Base-by-base conservation (phyloP, 1,140 invertebrate genomes). In the Sipha flava region DNA sequence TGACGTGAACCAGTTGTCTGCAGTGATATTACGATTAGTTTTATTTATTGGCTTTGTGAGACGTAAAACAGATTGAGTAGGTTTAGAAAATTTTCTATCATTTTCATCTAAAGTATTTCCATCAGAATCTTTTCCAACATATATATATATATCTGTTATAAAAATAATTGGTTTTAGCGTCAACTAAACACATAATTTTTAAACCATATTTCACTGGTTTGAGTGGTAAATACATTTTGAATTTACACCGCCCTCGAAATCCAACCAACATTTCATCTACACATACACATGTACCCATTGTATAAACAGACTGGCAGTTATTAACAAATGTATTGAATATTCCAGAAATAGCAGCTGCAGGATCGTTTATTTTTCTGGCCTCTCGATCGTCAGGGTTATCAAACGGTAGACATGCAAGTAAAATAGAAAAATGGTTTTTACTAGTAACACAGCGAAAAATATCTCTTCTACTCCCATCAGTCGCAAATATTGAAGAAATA, bases 171-270 rank as follows among this genome's bases (percentile, higher is more conserved):
- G 77, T 83, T 75, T 81, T 80, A 10, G 84, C 82, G 81, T 84
- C 83, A 45, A 81, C 79, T 23, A 84, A 34, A 12, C 82, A 79
- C 66, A 82, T 81, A 26, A 85, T 83, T 83, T 87, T 87, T 77
- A 87, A 83, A 9, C 86, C 87, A 81, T 87, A 87, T 79, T 85
- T 85, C 7, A 68, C 82, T 10, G 85, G 85, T 82, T 87, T 88
- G 12, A 79, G 81, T 10, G 85, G 85, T 31, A 88, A 86, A 82
- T 87, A 87, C 62, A 85, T 83, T 66, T 84, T 82, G 80, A 87
- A 88, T 52, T 31, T 21, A 79, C 85, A 86, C 26, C 83, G 81
- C 29, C 86, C 86, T 52, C 83, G 62, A 81, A 86, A 87, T 47
- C 81, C 70, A 23, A 84, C 79, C 9, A 87, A 80, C 82, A 85